These are phyloP conservation scores for Nomada fabriciana DNA, from an alignment of 2,888 invertebrate genomes.

Conservation along the genomic window DNA sequence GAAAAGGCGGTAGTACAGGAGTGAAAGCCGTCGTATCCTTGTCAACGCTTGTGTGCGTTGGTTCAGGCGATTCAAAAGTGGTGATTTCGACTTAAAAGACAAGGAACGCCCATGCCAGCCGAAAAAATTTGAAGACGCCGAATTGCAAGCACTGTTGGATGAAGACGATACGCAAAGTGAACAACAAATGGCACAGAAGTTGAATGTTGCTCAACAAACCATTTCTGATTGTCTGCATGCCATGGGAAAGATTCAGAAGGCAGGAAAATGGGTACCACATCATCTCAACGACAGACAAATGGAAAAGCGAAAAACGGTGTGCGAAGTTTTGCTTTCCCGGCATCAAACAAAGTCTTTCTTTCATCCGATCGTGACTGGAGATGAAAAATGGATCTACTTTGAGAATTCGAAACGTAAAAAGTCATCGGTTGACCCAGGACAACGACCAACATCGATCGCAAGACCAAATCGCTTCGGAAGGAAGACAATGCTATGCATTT, in stretches of 20 bases:
- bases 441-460: too few relatives aligned
- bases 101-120: too few relatives aligned
- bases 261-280: slow-evolving; percentile 22
- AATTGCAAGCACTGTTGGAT: slow-evolving; percentile 13
- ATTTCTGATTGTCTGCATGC: neutral
- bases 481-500: too few relatives aligned
- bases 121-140: slow-evolving; percentile 13
- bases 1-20: too few relatives aligned
- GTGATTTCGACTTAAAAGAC: slow-evolving; percentile 8
- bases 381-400: too few relatives aligned
- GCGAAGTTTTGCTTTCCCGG: neutral
- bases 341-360: neutral
- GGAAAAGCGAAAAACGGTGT: neutral
- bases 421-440: too few relatives aligned
- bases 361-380: too few relatives aligned
- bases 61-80: neutral
- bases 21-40: too few relatives aligned
- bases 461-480: too few relatives aligned
- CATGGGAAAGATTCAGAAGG: slow-evolving; percentile 16
- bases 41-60: neutral
- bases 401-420: too few relatives aligned
- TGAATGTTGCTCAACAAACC: too few relatives aligned
- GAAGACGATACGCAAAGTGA: slow-evolving; percentile 4
- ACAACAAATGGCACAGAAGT: too few relatives aligned
- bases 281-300: slow-evolving; percentile 1